These are phyloP conservation scores for Lithobates sylvaticus DNA, from an alignment of 2,797 vertebrate species.

Conservation along the genomic window DNA sequence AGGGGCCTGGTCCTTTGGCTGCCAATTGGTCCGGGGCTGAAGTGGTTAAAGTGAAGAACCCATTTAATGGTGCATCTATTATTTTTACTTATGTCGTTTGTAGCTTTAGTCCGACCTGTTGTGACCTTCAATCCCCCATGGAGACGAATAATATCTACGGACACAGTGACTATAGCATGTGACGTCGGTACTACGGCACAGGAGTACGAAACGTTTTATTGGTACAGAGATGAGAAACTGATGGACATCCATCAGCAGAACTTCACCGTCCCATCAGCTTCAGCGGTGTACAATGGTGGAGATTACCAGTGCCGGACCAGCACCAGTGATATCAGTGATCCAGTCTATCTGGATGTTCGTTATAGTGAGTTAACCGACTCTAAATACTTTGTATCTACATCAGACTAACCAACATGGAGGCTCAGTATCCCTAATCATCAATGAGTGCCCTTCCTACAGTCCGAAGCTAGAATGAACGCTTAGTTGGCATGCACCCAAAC, in stretches of 20 bases:
- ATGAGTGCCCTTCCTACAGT: too few species aligned
- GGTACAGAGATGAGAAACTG: neutral
- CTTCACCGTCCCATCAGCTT: neutral
- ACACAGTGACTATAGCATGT: conserved; percentile 65
- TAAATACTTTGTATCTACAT: neutral
- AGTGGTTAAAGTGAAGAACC: too few species aligned
- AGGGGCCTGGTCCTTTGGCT: too few species aligned
- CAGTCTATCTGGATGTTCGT: conserved; percentile 62
- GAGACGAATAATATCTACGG: conserved; percentile 63
- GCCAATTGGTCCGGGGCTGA: too few species aligned
- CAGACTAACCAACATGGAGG: too few species aligned
- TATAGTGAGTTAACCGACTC: conserved; percentile 8
- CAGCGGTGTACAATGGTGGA: conserved; percentile 31
- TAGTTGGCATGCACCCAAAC: too few species aligned
- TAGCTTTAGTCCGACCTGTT: too few species aligned
- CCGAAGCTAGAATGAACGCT: too few species aligned
- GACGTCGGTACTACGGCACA: conserved; percentile 64
- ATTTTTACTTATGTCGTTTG: too few species aligned
- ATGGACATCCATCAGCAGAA: neutral
- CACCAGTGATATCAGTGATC: conserved; percentile 63
- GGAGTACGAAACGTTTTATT: neutral
- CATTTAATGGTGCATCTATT: too few species aligned
- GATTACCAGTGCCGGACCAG: conserved; percentile 68
- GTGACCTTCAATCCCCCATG: conserved; percentile 9
- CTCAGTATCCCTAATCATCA: too few species aligned